Percentiles rank a stretch among this genome's conserved stretches.
Conservation (phyloP, 2,888 invertebrate species). For the Rhyacophila evoluta region DNA sequence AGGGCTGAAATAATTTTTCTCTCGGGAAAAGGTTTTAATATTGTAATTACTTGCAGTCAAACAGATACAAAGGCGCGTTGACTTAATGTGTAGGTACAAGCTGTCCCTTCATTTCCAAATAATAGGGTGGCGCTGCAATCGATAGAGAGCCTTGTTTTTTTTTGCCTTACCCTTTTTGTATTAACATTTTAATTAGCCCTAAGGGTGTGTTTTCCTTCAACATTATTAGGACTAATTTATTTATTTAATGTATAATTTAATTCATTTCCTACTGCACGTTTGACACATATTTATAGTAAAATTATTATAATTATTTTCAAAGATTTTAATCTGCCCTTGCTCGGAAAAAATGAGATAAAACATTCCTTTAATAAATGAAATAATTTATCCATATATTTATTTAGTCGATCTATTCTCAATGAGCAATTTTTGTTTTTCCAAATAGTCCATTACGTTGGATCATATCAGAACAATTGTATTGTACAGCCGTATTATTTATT, state of each 20-base stretch:
- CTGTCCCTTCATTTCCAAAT: slow-evolving; percentile 13
- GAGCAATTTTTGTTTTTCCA: too few species aligned
- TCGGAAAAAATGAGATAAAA: too few species aligned
- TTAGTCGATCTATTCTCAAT: too few species aligned
- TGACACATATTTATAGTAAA: neutral
- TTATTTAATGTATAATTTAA: neutral
- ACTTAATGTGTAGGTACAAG: neutral
- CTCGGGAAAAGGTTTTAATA: slow-evolving; percentile 11
- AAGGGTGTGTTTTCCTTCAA: slow-evolving; percentile 2
- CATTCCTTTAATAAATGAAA: too few species aligned
- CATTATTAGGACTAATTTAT: neutral
- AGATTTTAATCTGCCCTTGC: too few species aligned
- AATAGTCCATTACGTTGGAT: too few species aligned
- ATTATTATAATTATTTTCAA: too few species aligned
- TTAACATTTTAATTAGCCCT: slow-evolving; percentile 22
- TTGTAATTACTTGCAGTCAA: neutral
- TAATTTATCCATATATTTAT: too few species aligned
- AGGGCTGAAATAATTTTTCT: neutral
- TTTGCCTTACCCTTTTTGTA: slow-evolving; percentile 1
- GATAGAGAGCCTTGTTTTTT: neutral
- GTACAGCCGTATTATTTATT: too few species aligned
- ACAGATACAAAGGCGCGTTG: neutral
- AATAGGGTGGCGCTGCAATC: slow-evolving; percentile 14
- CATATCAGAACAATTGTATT: too few species aligned
- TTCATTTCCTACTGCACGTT: neutral